Percentiles rank a stretch among this genome's conserved stretches.
phyloP scores from a whole-genome alignment of 2,797 vertebrate genomes.

The Steatocranus sp. region DNA sequence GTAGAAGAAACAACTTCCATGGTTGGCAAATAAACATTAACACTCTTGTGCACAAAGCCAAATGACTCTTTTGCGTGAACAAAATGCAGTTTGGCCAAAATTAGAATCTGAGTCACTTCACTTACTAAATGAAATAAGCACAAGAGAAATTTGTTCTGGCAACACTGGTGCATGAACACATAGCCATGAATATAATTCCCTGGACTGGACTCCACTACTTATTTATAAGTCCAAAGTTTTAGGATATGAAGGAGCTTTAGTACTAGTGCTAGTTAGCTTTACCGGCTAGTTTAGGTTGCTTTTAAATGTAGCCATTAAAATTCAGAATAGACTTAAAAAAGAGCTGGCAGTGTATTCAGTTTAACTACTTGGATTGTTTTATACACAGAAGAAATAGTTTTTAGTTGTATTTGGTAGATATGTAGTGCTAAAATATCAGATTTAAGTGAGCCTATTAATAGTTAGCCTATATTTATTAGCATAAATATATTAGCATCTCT shows the following conservation, averaged over 20 bases:
- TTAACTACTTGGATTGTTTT: neutral
- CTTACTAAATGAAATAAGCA: neutral
- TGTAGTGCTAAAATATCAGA: neutral
- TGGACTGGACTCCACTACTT: neutral
- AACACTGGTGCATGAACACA: neutral
- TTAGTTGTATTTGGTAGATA: neutral
- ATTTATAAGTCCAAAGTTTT: neutral
- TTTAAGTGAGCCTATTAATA: neutral
- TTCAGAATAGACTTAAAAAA: neutral
- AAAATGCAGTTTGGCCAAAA: neutral
- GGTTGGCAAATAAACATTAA: slow-evolving; percentile 22
- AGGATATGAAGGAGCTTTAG: neutral
- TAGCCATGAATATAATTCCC: neutral
- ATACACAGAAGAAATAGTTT: neutral
- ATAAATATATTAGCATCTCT: neutral
- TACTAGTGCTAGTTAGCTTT: neutral
- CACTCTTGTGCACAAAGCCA: slow-evolving; percentile 14
- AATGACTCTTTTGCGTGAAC: neutral
- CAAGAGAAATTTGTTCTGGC: neutral
- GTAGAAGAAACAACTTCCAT: slow-evolving; percentile 31
- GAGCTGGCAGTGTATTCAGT: neutral
- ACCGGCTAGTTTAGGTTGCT: neutral
- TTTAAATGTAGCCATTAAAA: neutral
- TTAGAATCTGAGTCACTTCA: neutral
- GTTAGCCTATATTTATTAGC: neutral